A percentile compares a stretch with the other conserved stretches of the same genome.
Evolutionary conservation across 2,797 vertebrate genomes (phyloP).

Genomic region (Pithecia hirsuta): DNA sequence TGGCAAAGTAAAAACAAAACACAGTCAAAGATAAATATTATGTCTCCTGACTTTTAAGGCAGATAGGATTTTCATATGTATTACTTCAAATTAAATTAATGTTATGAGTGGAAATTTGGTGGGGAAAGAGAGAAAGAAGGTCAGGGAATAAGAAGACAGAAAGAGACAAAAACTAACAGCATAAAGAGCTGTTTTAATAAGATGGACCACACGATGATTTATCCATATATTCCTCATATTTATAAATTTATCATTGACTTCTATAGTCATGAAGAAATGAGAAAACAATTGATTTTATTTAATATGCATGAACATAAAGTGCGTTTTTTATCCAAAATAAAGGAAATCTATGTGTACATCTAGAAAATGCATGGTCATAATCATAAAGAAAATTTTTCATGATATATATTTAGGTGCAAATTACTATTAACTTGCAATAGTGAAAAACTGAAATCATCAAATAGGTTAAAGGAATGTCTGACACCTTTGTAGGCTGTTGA

Average conservation of each 20-base stretch:
- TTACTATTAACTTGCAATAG: neutral
- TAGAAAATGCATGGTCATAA: neutral
- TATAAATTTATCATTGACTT: neutral
- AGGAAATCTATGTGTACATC: neutral
- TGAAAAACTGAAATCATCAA: neutral
- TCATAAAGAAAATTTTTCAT: slow-evolving; percentile 7
- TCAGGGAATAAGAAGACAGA: neutral
- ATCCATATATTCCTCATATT: neutral
- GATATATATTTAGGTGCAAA: neutral
- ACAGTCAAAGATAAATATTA: neutral
- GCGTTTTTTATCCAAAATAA: neutral
- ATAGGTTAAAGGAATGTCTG: neutral
- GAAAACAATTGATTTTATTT: slow-evolving; percentile 8
- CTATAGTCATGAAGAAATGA: slow-evolving; percentile 17
- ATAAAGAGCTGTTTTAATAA: neutral
- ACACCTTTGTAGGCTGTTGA: neutral
- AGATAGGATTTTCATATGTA: neutral
- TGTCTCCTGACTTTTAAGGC: neutral
- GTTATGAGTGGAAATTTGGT: neutral
- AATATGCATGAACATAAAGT: slow-evolving; percentile 40
- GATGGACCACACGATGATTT: neutral
- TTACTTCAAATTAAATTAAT: neutral
- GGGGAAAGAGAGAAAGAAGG: neutral
- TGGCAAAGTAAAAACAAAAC: neutral
- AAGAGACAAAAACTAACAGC: neutral